Conservation (phyloP, 2,888 invertebrate genomes). For the Cacoxenus indagator region DNA sequence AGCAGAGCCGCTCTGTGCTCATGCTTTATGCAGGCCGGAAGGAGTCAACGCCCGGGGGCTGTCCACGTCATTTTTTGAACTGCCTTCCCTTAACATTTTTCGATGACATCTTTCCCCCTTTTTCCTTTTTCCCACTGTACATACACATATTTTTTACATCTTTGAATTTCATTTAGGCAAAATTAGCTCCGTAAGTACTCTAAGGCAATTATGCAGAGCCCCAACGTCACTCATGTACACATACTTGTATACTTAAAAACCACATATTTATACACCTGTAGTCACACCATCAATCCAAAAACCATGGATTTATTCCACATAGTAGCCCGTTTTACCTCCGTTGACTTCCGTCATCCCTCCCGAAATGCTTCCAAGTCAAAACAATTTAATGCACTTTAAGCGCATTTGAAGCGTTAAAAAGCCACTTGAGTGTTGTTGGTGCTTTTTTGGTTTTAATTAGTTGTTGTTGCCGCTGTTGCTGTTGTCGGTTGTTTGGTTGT, state of each 20-base stretch:
- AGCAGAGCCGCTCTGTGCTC: background rate
- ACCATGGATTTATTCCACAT: background rate
- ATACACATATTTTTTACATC: background rate
- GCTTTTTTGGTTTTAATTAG: background rate
- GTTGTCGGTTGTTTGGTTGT: background rate
- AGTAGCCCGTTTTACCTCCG: background rate
- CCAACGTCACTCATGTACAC: background rate
- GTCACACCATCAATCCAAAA: background rate
- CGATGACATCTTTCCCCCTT: no score
- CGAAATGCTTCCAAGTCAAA: background rate
- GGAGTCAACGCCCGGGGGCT: background rate
- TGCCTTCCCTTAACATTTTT: no score
- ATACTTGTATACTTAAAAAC: no score
- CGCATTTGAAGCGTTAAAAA: conserved; percentile 53
- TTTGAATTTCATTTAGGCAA: conserved; percentile 5
- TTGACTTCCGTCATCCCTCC: background rate
- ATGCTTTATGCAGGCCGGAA: background rate
- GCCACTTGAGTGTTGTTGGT: conserved; percentile 44
- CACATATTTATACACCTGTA: no score
- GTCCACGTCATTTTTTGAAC: background rate
- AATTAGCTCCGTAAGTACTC: conserved; percentile 11
- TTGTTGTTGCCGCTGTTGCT: background rate
- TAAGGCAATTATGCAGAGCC: conserved; percentile 12
- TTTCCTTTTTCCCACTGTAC: background rate
- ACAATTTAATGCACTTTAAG: conserved; percentile 4